These are phyloP conservation scores for Vulpes ferrilata DNA, from an alignment of 2,113 vertebrate species.

Conservation along the genomic window DNA sequence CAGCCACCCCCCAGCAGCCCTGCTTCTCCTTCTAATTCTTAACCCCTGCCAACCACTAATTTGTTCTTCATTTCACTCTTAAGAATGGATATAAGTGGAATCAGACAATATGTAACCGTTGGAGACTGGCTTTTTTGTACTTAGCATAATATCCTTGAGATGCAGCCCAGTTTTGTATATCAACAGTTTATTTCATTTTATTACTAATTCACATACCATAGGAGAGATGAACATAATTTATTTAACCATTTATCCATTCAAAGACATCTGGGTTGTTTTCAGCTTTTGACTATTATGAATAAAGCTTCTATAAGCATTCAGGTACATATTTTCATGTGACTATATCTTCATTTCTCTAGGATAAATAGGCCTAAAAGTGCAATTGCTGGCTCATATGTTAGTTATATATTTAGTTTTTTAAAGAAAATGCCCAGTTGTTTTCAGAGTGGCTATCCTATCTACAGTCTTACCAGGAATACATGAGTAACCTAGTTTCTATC, in stretches of 20 bases:
- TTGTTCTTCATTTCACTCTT: not conserved
- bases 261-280: not conserved
- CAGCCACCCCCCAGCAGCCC: not conserved
- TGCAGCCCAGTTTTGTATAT: not conserved
- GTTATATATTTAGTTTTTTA: not conserved
- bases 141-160: not conserved
- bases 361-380: not conserved
- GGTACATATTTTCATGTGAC: not conserved
- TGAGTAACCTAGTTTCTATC: not conserved
- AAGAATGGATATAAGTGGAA: not conserved
- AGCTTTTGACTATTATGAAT: not conserved
- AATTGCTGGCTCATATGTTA: not conserved
- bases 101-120: not conserved
- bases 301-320: not conserved
- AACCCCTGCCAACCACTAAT: not conserved
- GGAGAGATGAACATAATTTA: not conserved
- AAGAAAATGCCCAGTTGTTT: not conserved
- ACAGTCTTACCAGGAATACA: not conserved
- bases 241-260: not conserved
- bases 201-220: not conserved
- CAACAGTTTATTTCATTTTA: not conserved
- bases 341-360: not conserved
- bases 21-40: not conserved
- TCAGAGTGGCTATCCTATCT: not conserved
- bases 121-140: not conserved